These are phyloP conservation scores for Drosophila trapezifrons DNA, from an alignment of 1,140 invertebrate genomes.

Conservation along the genomic window DNA sequence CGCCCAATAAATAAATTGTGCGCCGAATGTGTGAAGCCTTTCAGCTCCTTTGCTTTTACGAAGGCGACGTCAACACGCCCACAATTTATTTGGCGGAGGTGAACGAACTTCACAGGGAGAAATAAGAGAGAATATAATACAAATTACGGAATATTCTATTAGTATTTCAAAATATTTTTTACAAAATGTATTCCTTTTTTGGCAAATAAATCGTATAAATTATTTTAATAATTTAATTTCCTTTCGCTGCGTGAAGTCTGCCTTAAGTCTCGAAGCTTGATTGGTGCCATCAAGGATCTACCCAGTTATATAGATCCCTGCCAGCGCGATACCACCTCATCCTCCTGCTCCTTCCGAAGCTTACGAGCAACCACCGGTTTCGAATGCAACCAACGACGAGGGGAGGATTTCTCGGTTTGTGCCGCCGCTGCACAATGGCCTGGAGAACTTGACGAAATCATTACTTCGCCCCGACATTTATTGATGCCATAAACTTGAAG, in stretches of 20 bases:
- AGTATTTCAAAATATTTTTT: background rate
- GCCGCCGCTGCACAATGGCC: slow-evolving; percentile 62
- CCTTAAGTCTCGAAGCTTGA: slow-evolving; percentile 26
- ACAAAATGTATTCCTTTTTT: background rate
- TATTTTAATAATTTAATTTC: background rate
- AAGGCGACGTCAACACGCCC: slow-evolving; percentile 40
- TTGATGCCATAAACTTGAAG: slow-evolving; percentile 82
- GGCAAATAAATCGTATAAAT: background rate
- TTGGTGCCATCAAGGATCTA: slow-evolving; percentile 33
- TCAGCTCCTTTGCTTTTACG: slow-evolving; percentile 23
- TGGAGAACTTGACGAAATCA: slow-evolving; percentile 77
- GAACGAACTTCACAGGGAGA: slow-evolving; percentile 28
- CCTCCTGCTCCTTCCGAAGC: background rate
- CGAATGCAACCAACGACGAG: slow-evolving; percentile 17
- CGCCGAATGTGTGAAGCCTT: slow-evolving; percentile 72
- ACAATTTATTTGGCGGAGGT: slow-evolving; percentile 30
- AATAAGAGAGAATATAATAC: background rate
- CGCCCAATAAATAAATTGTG: slow-evolving; percentile 72
- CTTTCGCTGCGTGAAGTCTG: slow-evolving; percentile 2
- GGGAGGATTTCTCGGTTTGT: slow-evolving; percentile 46
- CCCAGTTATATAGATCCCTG: slow-evolving; percentile 32
- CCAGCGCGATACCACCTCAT: background rate
- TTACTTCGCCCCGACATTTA: slow-evolving; percentile 81
- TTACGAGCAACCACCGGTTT: slow-evolving; percentile 28
- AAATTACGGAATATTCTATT: too few species aligned